phyloP scores from a whole-genome alignment of 2,888 invertebrate species.

The Drosophila mimica region DNA sequence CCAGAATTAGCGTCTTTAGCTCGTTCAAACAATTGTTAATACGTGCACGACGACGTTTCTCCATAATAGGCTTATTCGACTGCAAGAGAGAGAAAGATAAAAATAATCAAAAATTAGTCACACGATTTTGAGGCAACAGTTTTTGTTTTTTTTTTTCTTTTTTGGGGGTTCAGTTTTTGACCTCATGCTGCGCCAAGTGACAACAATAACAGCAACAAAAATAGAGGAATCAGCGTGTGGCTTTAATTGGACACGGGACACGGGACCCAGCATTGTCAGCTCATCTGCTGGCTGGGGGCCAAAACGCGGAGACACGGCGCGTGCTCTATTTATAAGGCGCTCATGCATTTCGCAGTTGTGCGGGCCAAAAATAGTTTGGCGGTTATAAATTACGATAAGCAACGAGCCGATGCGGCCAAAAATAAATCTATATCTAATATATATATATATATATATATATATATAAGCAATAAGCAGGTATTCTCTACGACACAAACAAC shows the following conservation, averaged over 20 bases:
- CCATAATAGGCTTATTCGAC: conserved; percentile 97
- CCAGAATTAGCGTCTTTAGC: conserved; percentile 93
- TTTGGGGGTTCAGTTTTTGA: conserved; percentile 48
- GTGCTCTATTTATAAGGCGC: conserved; percentile 81
- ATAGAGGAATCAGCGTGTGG: conserved; percentile 72
- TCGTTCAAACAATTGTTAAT: conserved; percentile 96
- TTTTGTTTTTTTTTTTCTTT: neutral
- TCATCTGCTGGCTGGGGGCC: conserved; percentile 77
- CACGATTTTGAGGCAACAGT: conserved; percentile 5
- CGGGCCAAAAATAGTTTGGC: conserved; percentile 76
- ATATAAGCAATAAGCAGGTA: conserved; percentile 52
- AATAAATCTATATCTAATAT: conserved; percentile 48
- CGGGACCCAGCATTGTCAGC: conserved; percentile 42
- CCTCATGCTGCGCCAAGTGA: conserved; percentile 74
- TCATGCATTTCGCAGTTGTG: conserved; percentile 47
- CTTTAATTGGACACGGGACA: conserved; percentile 77
- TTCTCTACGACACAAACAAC: conserved; percentile 49
- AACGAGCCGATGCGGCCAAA: conserved; percentile 67
- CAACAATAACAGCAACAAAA: conserved; percentile 58
- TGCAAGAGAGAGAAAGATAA: conserved; percentile 85
- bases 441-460: neutral
- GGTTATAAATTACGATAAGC: conserved; percentile 77
- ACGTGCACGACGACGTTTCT: conserved; percentile 94
- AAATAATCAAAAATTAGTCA: conserved; percentile 60
- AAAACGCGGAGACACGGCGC: conserved; percentile 73